Conservation (phyloP, 2,113 vertebrate species). For the Ginglymostoma cirratum region DNA sequence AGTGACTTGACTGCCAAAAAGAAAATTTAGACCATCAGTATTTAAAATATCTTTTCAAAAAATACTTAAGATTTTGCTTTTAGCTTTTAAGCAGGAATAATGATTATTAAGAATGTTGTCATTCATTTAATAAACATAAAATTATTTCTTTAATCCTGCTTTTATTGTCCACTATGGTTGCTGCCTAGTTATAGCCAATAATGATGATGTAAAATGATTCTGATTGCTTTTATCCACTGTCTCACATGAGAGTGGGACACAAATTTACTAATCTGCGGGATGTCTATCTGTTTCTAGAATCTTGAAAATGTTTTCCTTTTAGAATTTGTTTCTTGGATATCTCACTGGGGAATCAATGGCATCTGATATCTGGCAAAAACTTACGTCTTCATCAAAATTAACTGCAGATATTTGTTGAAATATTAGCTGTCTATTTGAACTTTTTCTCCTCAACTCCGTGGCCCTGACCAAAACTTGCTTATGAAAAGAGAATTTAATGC, state of each 20-base stretch:
- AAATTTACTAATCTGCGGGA: neutral
- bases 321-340: neutral
- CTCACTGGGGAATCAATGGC: neutral
- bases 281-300: constrained; percentile 9
- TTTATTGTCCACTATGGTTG: neutral
- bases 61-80: neutral
- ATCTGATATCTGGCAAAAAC: neutral
- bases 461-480: neutral
- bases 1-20: neutral
- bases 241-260: neutral
- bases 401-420: constrained; percentile 26
- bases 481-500: neutral
- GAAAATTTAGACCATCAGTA: neutral
- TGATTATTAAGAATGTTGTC: neutral
- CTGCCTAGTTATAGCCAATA: neutral
- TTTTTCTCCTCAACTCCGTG: neutral
- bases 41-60: neutral
- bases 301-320: neutral
- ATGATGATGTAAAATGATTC: neutral
- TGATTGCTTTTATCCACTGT: neutral
- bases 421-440: constrained; percentile 29
- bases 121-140: neutral
- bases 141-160: neutral
- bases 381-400: constrained; percentile 29
- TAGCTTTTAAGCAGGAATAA: neutral